Evolutionary conservation across 2,888 invertebrate species (phyloP), one percentile per base, ranked within the genome.

Genomic region (Megalurothrips usitatus): DNA sequence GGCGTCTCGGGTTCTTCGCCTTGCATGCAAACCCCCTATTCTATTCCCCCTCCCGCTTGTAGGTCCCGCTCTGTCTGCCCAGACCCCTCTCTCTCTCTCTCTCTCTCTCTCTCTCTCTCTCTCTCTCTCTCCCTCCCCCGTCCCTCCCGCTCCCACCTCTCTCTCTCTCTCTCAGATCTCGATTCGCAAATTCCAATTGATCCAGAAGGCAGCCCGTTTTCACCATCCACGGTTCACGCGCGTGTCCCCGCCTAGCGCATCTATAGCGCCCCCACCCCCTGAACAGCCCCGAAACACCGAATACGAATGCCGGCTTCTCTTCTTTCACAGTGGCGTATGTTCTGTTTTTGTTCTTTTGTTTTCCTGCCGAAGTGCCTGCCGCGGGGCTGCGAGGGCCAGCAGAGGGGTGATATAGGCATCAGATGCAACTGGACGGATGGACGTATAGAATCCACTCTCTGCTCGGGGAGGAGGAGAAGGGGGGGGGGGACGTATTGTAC

Each of bases 161-260:
- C 68, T 75, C 11, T 3, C 26, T 75, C 68, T 11, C 23, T 75
- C 26, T 75, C 68, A 8, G 68, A 75, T 75, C 68, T 75, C 68
- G 68, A 75, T 75, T 26, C 68, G 68, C n/a, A 75, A 75, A 75
- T 75, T 75, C 68, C 68, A 75, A 75, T 75, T 75, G 68, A 75
- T 75, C 23, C 26, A 23, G 11, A 26, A 26, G 68, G 68, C 23
- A 75, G 68, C 68, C 34, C 34, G 34, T 43, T 43, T 43, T 2
- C 34, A 43, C 34, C 34, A 43, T 43, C 34, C 68, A 75, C 68
- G 23, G 68, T 26, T 75, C 68, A 26, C 68, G 68, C 68, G 26
- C 26, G 26, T 26, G 23, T 58, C 58, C 19, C 58, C 17, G 11
- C 58, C 58, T 58, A 17, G 12, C n/a, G 17, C 58, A 19, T 17